Conservation (phyloP, 2,113 vertebrate genomes). For the Trematomus loennbergii region DNA sequence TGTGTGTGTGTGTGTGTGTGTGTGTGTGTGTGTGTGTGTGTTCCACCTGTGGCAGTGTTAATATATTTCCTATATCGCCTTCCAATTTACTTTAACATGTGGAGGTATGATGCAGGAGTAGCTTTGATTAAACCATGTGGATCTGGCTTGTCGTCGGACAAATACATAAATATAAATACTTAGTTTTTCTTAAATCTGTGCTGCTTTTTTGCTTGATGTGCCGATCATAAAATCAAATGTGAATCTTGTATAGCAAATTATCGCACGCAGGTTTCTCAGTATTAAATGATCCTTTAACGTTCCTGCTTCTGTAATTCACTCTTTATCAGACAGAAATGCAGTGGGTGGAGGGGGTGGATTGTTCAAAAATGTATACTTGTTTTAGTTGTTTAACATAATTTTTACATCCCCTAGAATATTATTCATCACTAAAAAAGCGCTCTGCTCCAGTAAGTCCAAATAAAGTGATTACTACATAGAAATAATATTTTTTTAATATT, state of each 20-base stretch:
- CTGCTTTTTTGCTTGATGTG: background rate
- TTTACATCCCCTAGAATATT: background rate
- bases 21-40: background rate
- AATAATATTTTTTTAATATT: background rate
- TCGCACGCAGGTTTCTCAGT: background rate
- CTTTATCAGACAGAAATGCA: background rate
- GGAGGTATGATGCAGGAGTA: constrained; percentile 11
- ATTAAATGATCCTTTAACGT: background rate
- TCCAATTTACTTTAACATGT: constrained; percentile 28
- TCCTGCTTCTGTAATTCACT: background rate
- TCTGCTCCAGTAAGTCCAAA: background rate
- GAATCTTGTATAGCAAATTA: background rate
- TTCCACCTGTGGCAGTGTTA: constrained; percentile 59
- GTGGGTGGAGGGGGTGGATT: background rate
- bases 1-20: constrained; percentile 21
- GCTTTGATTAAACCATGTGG: constrained; percentile 12
- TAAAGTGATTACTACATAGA: background rate
- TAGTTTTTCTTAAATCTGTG: background rate
- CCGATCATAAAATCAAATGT: background rate
- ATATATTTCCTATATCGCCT: constrained; percentile 51
- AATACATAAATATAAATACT: background rate
- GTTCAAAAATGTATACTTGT: constrained; percentile 1
- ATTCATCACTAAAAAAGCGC: background rate
- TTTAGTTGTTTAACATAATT: background rate
- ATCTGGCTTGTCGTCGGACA: constrained; percentile 11